Evolutionary conservation across 1,140 invertebrate genomes (phyloP), one percentile per base, ranked within the genome.

Genomic region (Leptonema lineaticorne): DNA sequence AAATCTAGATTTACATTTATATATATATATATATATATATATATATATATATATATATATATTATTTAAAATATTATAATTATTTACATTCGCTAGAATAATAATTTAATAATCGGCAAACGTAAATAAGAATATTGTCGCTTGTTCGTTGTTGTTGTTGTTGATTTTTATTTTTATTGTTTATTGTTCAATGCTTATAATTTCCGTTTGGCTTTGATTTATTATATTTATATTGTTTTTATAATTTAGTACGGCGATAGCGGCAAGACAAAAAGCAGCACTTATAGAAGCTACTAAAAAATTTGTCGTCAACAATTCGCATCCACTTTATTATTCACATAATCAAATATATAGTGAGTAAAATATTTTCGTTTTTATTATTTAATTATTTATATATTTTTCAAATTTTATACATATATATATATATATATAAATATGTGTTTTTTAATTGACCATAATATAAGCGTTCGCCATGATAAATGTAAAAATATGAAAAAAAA

Each of bases 241-340:
- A 65, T 67, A 68, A 14, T 20, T 48, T 53, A 68, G 59, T 63
- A 63, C 67, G 64, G 57, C 53, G 63, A 69, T 66, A 72, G 45
- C 48, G 57, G 57, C 57, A 69, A 58, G 63, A 62, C 65, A 69
- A 72, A 72, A 69, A 72, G 63, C 70, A 72, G 63, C 70, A 72
- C 70, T 11, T 72, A 72, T 69, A 63, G 70, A 72, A 68, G 63
- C 53, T 72, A 72, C 67, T 72, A 72, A 72, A 68, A 59, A 59
- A 27, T 59, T 59, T 24, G n/a, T 53, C 50, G 24, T 53, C 50
- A 53, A 22, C 37, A 45, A 53, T 53, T 53, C 50, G 50, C 50
- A 59, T 59, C 30, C 30, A 20, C 28, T 33, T 20, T 59, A 33
- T 59, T 59, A 9, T 59, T n/a, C 30, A 18, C 11, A 20, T n/a